Base-by-base conservation (phyloP, 2,797 vertebrate genomes). In the Fistularia commersonii region DNA sequence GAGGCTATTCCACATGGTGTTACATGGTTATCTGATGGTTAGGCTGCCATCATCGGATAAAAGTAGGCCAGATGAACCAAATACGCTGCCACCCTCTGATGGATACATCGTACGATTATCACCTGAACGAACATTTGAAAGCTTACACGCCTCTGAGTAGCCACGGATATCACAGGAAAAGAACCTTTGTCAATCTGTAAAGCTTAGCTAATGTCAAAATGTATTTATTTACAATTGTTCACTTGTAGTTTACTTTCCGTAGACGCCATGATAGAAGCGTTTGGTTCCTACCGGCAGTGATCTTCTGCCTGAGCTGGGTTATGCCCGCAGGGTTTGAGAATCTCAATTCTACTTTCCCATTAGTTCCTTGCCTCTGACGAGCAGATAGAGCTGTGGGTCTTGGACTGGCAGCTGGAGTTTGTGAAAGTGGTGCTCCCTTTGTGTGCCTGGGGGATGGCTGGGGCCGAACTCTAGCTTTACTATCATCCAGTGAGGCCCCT, bases 401-500 rank as follows among this genome's bases (percentile, higher is more conserved):
- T 34, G 73, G 61, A 71, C 57, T 69, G 38, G 77, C 39, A 65
- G 57, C 64, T 63, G 72, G 40, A 74, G 63, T 42, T 35, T 74
- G 72, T 55, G 60, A 54, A 45, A 54, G 38, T 1, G 51, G 12
- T 8, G 67, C 1, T 37, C 46, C 73, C 79, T 46, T 72, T 41
- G 56, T 13, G 57, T 40, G 67, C 59, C 54, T 65, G 7, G 62
- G 66, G 12, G 69, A 69, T 6, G 67, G 53, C 35, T 1, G 64
- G 44, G 32, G 43, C 58, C 46, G 66, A 73, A 74, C 51, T 73
- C 61, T 74, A 61, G 49, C 51, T 56, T 69, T 82, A 32, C 47
- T 57, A 42, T 79, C 69, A 35, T 76, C 75, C n/a, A 45, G 56
- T 12, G 46, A 50, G n/a, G 57, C 39, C 60, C 51, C 66, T 13